Conservation (phyloP, 2,888 invertebrate genomes). For the Eurytoma adleriae region DNA sequence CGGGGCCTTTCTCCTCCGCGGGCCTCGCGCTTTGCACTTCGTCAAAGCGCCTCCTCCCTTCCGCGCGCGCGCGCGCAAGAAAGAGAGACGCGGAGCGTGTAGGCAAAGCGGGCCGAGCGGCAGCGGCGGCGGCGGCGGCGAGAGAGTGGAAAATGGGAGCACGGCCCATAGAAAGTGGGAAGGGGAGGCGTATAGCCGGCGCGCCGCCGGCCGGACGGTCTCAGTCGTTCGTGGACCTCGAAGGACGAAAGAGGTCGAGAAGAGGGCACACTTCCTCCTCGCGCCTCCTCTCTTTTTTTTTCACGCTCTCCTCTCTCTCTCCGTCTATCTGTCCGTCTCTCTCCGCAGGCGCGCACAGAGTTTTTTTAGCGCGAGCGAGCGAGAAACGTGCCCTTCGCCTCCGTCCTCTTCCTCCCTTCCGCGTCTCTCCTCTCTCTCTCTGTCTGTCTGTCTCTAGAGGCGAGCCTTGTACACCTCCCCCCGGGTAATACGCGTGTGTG, state of each 20-base stretch:
- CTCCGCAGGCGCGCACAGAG: not conserved
- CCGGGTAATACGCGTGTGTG: not conserved
- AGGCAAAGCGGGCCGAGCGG: not conserved
- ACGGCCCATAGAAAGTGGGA: conserved; percentile 64
- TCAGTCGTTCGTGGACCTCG: conserved; percentile 76
- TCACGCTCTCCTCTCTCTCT: conserved; percentile 49
- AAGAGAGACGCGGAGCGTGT: not conserved
- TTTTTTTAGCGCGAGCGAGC: not conserved
- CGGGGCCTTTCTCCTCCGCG: not conserved
- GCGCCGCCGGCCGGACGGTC: conserved; percentile 70
- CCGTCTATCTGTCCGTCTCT: conserved; percentile 42
- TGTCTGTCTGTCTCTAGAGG: conserved; percentile 50
- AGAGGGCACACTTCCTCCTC: conserved; percentile 67
- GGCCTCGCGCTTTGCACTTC: not conserved
- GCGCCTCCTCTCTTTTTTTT: conserved; percentile 57
- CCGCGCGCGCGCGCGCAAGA: not conserved
- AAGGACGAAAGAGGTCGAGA: conserved; percentile 76
- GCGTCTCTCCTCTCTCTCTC: conserved; percentile 55
- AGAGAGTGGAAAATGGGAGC: conserved; percentile 73
- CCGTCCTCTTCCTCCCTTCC: conserved; percentile 59
- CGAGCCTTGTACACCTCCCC: no score
- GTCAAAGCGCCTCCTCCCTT: conserved; percentile 16
- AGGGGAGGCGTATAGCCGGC: conserved; percentile 69
- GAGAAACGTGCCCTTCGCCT: conserved; percentile 43
- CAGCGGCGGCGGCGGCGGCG: not conserved